Base-by-base conservation (phyloP, 1,140 invertebrate genomes). In the Caenorhabditis remanei region DNA sequence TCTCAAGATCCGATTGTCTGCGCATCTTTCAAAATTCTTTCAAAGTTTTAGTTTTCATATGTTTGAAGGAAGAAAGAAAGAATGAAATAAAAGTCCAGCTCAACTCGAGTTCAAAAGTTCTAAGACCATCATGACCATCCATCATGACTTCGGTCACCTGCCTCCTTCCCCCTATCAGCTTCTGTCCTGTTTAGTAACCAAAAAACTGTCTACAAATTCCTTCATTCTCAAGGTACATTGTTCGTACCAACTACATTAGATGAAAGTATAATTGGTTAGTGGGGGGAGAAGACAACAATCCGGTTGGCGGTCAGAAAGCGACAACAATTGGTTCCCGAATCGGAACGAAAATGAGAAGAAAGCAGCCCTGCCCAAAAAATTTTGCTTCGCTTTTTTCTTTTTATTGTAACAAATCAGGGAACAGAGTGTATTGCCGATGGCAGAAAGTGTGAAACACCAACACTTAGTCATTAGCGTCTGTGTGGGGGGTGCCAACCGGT, bases 391-490 rank as follows among this genome's bases (percentile, higher is more conserved):
- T n/a, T n/a, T 32, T 32, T 32, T 32, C 32, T 32, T 32, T 32
- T 79, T 79, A n/a, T 79, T 46, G 41, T 79, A 50, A 50, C n/a
- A 9, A 50, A 32, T 11, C 40, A 46, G 16, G 71, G 71, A 79
- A 79, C 71, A 79, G 71, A 21, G 43, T 46, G 46, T 71, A 41
- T 9, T 75, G 65, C 11, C 16, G 32, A 41, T 79, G 71, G 71
- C 71, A 79, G 61, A 63, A 79, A 50, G 71, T 79, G 71, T 79
- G 71, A 79, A 79, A 79, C 71, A 79, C 53, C 71, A 50, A 79
- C 71, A 79, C 71, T 50, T 46, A 46, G 40, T 71, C 46, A 24
- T 7, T 11, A 40, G 32, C 46, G 43, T 48, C 53, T 21, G 24
- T 79, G 21, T 67, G 11, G 13, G 13, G 6, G 8, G 7, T 48